These are phyloP conservation scores for Idaea aversata DNA, from an alignment of 2,888 invertebrate species.

Conservation along the genomic window DNA sequence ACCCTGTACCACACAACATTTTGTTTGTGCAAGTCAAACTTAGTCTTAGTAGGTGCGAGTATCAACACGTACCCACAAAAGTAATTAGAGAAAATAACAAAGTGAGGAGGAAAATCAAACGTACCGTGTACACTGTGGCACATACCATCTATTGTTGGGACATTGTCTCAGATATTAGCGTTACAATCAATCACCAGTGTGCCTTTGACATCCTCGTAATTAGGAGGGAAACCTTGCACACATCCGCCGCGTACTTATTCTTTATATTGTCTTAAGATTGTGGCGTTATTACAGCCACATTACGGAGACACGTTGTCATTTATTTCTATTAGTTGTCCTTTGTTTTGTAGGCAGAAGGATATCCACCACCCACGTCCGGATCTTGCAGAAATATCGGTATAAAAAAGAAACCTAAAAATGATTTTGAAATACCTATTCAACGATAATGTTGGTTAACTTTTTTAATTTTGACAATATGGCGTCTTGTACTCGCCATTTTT, in stretches of 20 bases:
- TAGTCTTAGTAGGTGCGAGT: neutral
- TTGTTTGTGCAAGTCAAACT: no score
- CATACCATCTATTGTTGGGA: conserved; percentile 60
- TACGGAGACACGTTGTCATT: neutral
- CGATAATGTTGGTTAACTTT: no score
- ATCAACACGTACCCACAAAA: neutral
- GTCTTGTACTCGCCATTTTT: no score
- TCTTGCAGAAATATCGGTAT: no score
- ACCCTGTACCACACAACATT: no score
- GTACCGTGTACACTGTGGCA: conserved; percentile 47
- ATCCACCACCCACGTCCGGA: neutral
- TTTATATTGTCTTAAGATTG: neutral
- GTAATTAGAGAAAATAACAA: conserved; percentile 34
- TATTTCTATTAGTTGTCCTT: neutral
- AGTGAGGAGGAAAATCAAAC: conserved; percentile 39
- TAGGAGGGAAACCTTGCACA: conserved; percentile 56
- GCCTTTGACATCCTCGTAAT: conserved; percentile 73
- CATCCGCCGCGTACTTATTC: conserved; percentile 17
- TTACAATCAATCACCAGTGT: conserved; percentile 75
- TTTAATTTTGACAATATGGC: no score
- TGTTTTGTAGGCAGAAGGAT: neutral
- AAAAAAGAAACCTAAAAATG: no score
- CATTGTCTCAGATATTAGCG: conserved; percentile 71
- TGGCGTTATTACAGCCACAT: neutral
- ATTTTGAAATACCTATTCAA: no score